phyloP scores from a whole-genome alignment of 2,113 vertebrate genomes.

The Colinus virginianus region DNA sequence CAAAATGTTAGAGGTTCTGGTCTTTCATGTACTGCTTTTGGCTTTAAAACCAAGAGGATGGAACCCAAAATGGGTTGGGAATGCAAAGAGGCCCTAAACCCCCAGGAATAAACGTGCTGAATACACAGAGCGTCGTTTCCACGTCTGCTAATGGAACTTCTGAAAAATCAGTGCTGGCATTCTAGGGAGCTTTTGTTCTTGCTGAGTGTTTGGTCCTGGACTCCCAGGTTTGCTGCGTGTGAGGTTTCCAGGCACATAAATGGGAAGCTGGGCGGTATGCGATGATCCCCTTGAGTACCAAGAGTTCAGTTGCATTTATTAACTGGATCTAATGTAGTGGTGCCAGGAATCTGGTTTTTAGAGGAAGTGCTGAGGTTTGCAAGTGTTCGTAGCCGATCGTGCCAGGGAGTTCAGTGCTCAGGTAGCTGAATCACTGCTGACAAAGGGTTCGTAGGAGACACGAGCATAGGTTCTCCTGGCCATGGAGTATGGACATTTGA shows the following conservation, averaged over 20 bases:
- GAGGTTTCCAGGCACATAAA: neutral
- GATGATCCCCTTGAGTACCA: neutral
- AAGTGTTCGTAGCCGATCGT: neutral
- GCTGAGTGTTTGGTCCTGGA: neutral
- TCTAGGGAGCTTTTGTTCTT: neutral
- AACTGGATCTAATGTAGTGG: neutral
- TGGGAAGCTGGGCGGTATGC: neutral
- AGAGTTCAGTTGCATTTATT: slow-evolving; percentile 10
- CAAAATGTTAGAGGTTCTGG: neutral
- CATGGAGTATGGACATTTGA: neutral
- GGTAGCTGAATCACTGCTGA: neutral
- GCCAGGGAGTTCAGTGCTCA: rapidly evolving
- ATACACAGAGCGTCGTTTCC: neutral
- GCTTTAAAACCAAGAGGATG: neutral
- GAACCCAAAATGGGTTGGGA: neutral
- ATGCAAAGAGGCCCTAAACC: neutral
- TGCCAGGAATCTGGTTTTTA: slow-evolving; percentile 45
- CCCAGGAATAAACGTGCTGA: neutral
- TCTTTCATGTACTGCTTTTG: neutral
- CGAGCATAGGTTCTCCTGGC: neutral
- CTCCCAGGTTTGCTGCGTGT: neutral
- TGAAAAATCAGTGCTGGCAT: neutral
- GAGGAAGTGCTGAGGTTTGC: neutral
- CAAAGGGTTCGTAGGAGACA: neutral
- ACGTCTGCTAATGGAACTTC: neutral